Evolutionary conservation across 1,140 invertebrate species (phyloP), one percentile per base, ranked within the genome.

Genomic region (Chymomyza costata): DNA sequence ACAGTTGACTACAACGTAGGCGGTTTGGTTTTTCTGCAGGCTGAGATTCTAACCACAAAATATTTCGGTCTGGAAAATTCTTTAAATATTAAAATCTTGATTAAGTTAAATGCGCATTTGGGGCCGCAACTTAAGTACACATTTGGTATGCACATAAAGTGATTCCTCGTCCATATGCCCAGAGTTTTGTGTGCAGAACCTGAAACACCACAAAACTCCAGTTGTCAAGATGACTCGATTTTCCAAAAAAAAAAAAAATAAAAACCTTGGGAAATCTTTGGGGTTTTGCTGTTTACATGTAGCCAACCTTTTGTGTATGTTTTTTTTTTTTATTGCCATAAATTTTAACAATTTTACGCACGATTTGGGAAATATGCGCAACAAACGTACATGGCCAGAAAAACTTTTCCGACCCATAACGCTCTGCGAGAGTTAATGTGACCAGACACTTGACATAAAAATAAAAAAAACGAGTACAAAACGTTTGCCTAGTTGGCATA

Each of bases 11-110:
- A 32, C 16, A 32, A 41, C 6, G 19, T 11, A 18, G 21, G 8
- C 8, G 21, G 21, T 5, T 25, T 5, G 21, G 8, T 3, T 25
- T 25, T 25, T 25, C 3, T 25, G n/a, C n/a, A n/a, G n/a, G n/a
- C n/a, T n/a, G n/a, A n/a, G n/a, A n/a, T n/a, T n/a, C n/a, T n/a
- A n/a, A n/a, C n/a, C n/a, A n/a, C n/a, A n/a, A n/a, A n/a, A n/a
- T n/a, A n/a, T n/a, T n/a, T n/a, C n/a, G n/a, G 71, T 78, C 67
- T 78, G 66, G 41, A 30, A 66, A 64, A 67, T 78, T 71, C 71
- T 80, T 80, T 80, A 80, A 80, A 80, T 80, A 80, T 80, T 80
- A 80, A 80, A 80, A 80, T 80, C 73, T 80, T 80, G 73, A 80
- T 80, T 80, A 80, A 80, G 73, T 73, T 68, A 80, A 80, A 80